Evolutionary conservation across 2,888 invertebrate genomes (phyloP), one percentile per base, ranked within the genome.

Genomic region (Drosophila algonquin): DNA sequence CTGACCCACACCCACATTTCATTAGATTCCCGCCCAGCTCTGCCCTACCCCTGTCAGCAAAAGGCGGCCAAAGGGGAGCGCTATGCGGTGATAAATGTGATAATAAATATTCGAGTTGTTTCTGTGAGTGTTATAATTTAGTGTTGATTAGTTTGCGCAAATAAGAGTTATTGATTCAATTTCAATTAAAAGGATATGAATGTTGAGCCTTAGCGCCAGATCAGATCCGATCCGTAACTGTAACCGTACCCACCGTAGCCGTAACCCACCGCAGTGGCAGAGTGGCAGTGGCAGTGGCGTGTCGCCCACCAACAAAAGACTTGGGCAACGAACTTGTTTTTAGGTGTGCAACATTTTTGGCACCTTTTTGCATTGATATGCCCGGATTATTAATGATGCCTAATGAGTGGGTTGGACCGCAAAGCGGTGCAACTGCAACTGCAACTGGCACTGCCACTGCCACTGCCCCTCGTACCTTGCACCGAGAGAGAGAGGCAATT

Each of bases 161-260:
- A 85, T 85, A 82, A 87, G 85, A 86, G 77, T 85, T 86, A 86
- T 86, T 80, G 81, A 81, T 82, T 82, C 86, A 78, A 85, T 87
- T 87, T 87, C 87, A 87, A 87, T 87, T 87, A 87, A 87, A 87
- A 87, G 87, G 87, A 87, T 87, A 87, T 80, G 87, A 79, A 86
- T 87, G 86, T 77, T 79, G 74, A 71, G 62, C 62, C 60, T 74
- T 75, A 76, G 78, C 82, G 74, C 81, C 81, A 64, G 40, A 40
- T 40, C 40, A 40, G 40, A 40, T 40, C 40, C n/a, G 16, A 48
- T 58, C 47, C 30, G 63, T 24, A 60, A 45, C 60, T 0, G 35
- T 35, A 14, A 47, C 52, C 48, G 27, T 27, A 8, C 0, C 70
- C 70, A 58, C 70, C 70, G 60, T 24, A 63, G 27, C 55, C 1